Base-by-base conservation (phyloP, 2,888 invertebrate species). In the Aelia acuminata region DNA sequence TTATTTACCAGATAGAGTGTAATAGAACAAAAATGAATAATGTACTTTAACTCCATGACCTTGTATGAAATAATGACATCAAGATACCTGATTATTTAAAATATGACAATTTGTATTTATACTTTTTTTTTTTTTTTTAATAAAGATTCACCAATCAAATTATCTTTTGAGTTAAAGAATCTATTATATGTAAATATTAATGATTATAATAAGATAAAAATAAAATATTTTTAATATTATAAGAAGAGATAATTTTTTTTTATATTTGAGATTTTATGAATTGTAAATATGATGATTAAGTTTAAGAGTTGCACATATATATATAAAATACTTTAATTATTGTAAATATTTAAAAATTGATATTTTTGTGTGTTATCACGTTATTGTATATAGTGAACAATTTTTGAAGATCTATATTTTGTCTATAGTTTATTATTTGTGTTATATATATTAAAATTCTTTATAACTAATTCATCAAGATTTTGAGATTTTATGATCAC, bases 401-500 rank as follows among this genome's bases (percentile, higher is more conserved):
- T 35, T 70, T 18, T 70, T 35, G 18, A 70, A 70, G 63, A 70
- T 70, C 4, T 70, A 70, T 70, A 63, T 63, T 63, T 70, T 70
- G 31, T 70, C 35, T 31, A 70, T 35, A 70, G 63, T 70, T 70
- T 31, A 15, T 70, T 70, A 7, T 70, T 70, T 70, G 63, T 20
- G 31, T 70, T n/a, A 70, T 70, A 35, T 70, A 70, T 35, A n/a
- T n/a, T n/a, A 0, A 70, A 35, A 35, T 70, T 18, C 18, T 70
- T 18, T 70, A 35, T 7, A 20, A 70, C 18, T 70, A 8, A 35
- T 35, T 70, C 26, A 57, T 57, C 63, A 70, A 35, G 13, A 70
- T 70, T 70, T 70, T 70, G 63, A 70, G 63, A 70, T 70, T 70
- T 70, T 70, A 35, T 70, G 63, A 8, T 35, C 63, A 70, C 31